These are phyloP conservation scores for Protonemura montana DNA, from an alignment of 2,888 invertebrate genomes.

Conservation along the genomic window DNA sequence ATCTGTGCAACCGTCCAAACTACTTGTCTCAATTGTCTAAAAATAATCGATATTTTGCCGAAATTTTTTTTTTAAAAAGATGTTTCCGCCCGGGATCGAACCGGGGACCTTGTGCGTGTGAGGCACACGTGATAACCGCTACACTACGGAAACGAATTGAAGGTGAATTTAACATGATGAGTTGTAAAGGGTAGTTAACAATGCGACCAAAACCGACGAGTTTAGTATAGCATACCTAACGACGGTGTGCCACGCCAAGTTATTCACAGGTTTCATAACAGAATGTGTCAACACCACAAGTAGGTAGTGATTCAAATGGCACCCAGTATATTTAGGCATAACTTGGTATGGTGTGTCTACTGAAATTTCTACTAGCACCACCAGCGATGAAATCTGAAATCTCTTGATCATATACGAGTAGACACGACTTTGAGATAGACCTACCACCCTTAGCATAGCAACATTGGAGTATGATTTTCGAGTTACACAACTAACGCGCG, in stretches of 20 bases:
- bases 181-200: not conserved
- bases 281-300: not conserved
- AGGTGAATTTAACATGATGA: not conserved
- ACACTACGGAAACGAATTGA: not conserved
- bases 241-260: not conserved
- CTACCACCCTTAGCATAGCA: not conserved
- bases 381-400: not conserved
- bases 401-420: not conserved
- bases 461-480: no score
- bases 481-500: not conserved
- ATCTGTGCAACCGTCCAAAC: no score
- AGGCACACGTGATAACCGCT: not conserved
- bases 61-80: no score
- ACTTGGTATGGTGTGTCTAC: no score
- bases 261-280: not conserved
- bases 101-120: constrained; percentile 1
- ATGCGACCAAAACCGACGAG: not conserved
- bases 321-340: not conserved
- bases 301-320: not conserved
- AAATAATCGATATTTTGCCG: no score
- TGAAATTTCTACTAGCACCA: not conserved
- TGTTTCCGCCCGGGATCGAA: no score
- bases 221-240: not conserved
- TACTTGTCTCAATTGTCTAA: no score
- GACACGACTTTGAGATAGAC: not conserved